Conservation (phyloP, 2,113 vertebrate genomes). For the Serilophus lunatus region DNA sequence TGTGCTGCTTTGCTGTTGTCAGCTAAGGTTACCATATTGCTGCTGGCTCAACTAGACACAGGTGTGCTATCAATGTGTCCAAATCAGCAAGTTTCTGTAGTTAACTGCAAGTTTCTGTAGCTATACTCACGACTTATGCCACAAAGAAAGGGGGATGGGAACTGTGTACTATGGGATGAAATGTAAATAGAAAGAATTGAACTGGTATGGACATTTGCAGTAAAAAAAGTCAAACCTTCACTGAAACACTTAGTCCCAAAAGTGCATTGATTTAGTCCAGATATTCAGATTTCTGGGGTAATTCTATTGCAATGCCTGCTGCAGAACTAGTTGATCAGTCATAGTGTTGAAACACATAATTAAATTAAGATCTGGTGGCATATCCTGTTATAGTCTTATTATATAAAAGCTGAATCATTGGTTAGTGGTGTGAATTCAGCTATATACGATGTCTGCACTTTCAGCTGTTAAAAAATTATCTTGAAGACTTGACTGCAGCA, state of each 20-base stretch:
- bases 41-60: background rate
- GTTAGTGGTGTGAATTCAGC: background rate
- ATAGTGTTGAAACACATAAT: background rate
- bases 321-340: background rate
- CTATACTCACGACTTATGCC: background rate
- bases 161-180: background rate
- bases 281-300: background rate
- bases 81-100: background rate
- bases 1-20: background rate
- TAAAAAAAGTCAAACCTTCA: background rate
- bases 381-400: background rate
- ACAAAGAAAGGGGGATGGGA: background rate
- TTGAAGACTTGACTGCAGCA: background rate
- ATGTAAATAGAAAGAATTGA: background rate
- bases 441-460: background rate
- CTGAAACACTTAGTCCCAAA: background rate
- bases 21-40: background rate
- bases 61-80: background rate
- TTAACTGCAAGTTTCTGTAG: background rate
- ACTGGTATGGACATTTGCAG: background rate
- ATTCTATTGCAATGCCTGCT: background rate
- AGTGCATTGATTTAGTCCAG: background rate
- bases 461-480: background rate
- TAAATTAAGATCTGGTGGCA: background rate
- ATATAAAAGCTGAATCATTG: background rate